Evolutionary conservation across 1,140 invertebrate genomes (phyloP).

Genomic region (Leucophenga varia): DNA sequence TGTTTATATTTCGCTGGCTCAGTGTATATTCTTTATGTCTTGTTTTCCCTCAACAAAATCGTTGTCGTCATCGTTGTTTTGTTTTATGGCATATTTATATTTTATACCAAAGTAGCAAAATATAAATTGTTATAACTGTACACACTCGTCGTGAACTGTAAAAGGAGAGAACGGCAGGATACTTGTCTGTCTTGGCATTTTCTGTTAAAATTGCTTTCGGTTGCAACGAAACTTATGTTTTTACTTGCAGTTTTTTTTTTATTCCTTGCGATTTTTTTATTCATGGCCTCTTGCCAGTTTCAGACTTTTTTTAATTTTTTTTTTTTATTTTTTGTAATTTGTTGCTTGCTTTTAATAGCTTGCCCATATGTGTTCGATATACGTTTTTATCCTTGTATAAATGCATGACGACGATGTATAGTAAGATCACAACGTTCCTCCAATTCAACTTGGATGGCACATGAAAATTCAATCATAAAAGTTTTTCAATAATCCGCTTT

Average conservation of each 20-base stretch:
- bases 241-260: not conserved
- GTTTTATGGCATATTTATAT: constrained; percentile 54
- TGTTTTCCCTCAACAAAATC: constrained; percentile 39
- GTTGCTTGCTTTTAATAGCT: too few relatives aligned
- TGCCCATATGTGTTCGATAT: too few relatives aligned
- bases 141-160: too few relatives aligned
- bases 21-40: constrained; percentile 53
- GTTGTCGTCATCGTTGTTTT: constrained; percentile 43
- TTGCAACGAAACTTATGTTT: not conserved
- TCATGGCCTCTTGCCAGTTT: too few relatives aligned
- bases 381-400: too few relatives aligned
- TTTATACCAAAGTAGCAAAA: constrained; percentile 53
- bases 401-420: too few relatives aligned
- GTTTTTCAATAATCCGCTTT: constrained; percentile 53
- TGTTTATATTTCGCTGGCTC: too few relatives aligned
- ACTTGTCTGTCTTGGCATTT: constrained; percentile 20
- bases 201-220: constrained; percentile 18
- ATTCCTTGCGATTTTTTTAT: not conserved
- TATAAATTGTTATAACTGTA: constrained; percentile 43
- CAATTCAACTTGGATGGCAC: too few relatives aligned
- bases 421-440: too few relatives aligned
- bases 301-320: too few relatives aligned
- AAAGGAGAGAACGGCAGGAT: not conserved
- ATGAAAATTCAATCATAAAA: constrained; percentile 53
- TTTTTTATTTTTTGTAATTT: too few relatives aligned